These are phyloP conservation scores for Entomobrya proxima DNA, from an alignment of 2,888 invertebrate species.

Conservation along the genomic window DNA sequence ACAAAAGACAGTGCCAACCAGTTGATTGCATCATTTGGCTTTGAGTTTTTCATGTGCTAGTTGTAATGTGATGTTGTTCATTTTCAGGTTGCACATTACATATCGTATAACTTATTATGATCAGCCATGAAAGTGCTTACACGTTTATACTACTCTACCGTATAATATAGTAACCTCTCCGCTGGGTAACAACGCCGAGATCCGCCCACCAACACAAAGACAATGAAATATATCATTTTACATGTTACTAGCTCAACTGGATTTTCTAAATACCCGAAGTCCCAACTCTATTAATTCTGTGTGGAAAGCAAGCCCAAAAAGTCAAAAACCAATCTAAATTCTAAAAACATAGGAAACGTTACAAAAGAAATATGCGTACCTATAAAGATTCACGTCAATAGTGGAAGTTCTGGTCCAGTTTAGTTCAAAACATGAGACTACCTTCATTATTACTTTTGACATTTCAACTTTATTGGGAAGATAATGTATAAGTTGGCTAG, in stretches of 20 bases:
- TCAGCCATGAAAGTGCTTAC: not conserved
- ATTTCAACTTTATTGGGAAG: not conserved
- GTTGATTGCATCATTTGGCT: too few relatives aligned
- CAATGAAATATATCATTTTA: constrained; percentile 45
- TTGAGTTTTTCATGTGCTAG: too few relatives aligned
- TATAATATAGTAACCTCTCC: not conserved
- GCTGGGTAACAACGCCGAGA: not conserved
- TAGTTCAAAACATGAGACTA: not conserved
- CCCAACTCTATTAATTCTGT: not conserved
- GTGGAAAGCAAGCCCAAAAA: not conserved
- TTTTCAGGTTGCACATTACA: too few relatives aligned
- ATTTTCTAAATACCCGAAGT: not conserved
- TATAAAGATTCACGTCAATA: not conserved
- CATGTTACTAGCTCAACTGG: constrained; percentile 17
- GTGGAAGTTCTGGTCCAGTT: not conserved
- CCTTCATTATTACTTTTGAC: constrained; percentile 28
- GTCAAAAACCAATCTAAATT: not conserved
- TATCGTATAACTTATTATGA: too few relatives aligned
- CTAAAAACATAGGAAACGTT: not conserved
- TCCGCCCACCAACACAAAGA: constrained; percentile 53
- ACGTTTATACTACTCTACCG: not conserved
- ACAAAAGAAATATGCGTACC: not conserved
- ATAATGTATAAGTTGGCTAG: too few relatives aligned
- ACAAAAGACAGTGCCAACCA: too few relatives aligned
- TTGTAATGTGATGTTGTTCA: too few relatives aligned